Percentiles rank a stretch among this genome's conserved stretches.
Conservation (phyloP, 2,113 vertebrate species). For the Albula glossodonta region DNA sequence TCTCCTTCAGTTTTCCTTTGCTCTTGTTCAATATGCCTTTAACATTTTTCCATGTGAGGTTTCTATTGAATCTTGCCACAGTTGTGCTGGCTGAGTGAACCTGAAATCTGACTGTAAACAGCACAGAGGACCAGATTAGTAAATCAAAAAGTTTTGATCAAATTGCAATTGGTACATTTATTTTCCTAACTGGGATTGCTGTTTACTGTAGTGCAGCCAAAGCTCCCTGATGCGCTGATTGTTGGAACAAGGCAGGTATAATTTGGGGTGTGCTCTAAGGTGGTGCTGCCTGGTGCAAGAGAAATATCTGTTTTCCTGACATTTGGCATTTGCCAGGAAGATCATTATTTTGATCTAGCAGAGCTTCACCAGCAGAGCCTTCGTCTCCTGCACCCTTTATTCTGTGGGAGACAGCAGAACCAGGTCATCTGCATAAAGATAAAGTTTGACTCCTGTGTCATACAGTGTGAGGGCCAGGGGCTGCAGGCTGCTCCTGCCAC, state of each 20-base stretch:
- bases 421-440: too few relatives aligned
- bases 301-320: neutral
- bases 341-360: neutral
- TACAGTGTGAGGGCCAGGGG: too few relatives aligned
- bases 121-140: neutral
- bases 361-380: too few relatives aligned
- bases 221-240: too few relatives aligned
- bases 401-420: too few relatives aligned
- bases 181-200: neutral
- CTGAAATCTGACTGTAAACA: neutral
- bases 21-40: neutral
- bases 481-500: too few relatives aligned
- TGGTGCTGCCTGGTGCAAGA: neutral
- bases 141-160: neutral
- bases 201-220: too few relatives aligned
- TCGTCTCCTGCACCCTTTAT: too few relatives aligned
- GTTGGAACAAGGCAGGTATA: too few relatives aligned
- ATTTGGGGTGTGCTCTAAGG: too few relatives aligned
- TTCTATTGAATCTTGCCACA: neutral
- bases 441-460: too few relatives aligned
- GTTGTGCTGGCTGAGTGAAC: neutral
- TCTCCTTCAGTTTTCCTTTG: neutral
- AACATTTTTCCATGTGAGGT: neutral
- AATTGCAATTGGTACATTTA: neutral
- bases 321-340: neutral